These are phyloP conservation scores for Nephrocerus scutellatus DNA, from an alignment of 2,888 invertebrate genomes.

Conservation along the genomic window DNA sequence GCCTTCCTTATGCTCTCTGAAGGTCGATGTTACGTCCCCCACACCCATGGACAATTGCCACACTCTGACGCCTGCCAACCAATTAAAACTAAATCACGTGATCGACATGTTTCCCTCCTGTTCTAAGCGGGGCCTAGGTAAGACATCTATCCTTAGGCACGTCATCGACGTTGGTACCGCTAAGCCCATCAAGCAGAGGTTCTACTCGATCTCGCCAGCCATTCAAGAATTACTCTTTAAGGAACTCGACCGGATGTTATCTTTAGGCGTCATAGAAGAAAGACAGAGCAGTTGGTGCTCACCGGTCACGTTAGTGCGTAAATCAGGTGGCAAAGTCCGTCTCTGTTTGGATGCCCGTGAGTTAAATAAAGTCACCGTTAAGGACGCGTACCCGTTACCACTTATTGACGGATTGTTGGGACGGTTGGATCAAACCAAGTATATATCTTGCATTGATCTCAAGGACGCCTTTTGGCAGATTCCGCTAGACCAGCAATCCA, in stretches of 20 bases:
- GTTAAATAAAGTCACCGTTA: slow-evolving; percentile 13
- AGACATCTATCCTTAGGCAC: slow-evolving; percentile 14
- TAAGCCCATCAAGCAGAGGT: slow-evolving; percentile 19
- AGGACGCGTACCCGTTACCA: slow-evolving; percentile 15
- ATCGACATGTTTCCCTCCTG: too few relatives aligned
- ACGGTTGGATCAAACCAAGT: slow-evolving; percentile 11
- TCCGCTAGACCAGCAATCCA: slow-evolving; percentile 4
- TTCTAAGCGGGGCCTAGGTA: too few relatives aligned
- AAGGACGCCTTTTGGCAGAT: slow-evolving; percentile 18
- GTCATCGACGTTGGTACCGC: slow-evolving; percentile 18
- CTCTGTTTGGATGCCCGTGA: slow-evolving; percentile 16
- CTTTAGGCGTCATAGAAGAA: slow-evolving; percentile 28
- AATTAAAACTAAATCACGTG: too few relatives aligned
- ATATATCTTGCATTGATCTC: slow-evolving; percentile 17
- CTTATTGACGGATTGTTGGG: slow-evolving; percentile 17
- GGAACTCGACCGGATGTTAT: slow-evolving; percentile 33
- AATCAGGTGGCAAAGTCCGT: slow-evolving; percentile 13
- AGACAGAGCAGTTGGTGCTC: slow-evolving; percentile 21
- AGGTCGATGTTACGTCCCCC: too few relatives aligned
- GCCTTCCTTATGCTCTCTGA: too few relatives aligned
- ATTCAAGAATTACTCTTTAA: slow-evolving; percentile 19
- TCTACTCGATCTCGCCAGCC: slow-evolving; percentile 19
- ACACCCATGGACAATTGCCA: too few relatives aligned
- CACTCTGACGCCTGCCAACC: too few relatives aligned
- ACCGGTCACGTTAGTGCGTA: slow-evolving; percentile 13